phyloP scores from a whole-genome alignment of 2,797 vertebrate species.

The Lates japonicus region DNA sequence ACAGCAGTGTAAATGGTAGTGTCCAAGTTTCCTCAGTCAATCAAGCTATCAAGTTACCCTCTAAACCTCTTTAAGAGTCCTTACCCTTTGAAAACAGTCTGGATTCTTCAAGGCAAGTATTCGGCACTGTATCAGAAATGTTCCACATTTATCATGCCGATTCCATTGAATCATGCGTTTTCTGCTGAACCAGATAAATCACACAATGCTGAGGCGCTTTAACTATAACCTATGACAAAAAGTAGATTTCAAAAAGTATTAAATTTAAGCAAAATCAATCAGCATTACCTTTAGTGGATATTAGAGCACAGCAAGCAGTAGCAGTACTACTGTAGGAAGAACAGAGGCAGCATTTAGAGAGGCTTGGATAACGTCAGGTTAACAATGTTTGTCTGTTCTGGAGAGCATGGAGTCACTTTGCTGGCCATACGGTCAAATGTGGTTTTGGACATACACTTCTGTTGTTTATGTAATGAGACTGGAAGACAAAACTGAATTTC shows the following conservation, averaged over 20 bases:
- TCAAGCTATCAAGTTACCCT: neutral
- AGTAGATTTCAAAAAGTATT: neutral
- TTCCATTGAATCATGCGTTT: neutral
- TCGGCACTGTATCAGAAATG: neutral
- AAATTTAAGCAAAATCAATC: neutral
- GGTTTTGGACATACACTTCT: conserved; percentile 39
- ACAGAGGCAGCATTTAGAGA: conserved; percentile 56
- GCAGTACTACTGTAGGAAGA: conserved; percentile 32
- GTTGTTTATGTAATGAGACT: conserved; percentile 18
- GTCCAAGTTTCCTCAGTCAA: neutral
- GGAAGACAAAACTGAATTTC: neutral
- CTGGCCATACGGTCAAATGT: conserved; percentile 48
- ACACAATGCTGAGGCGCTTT: neutral
- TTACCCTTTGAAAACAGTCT: neutral
- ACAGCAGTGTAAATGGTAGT: neutral
- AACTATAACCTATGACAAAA: neutral
- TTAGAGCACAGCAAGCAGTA: conserved; percentile 28
- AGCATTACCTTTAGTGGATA: conserved; percentile 18
- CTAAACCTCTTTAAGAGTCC: neutral
- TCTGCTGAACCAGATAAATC: neutral
- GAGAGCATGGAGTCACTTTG: conserved; percentile 44
- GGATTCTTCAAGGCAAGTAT: neutral
- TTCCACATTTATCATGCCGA: neutral
- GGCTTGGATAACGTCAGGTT: conserved; percentile 69
- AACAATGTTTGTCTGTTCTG: conserved; percentile 68